Evolutionary conservation across 2,888 invertebrate genomes (phyloP).

Genomic region (Cremastobaeus sp.): DNA sequence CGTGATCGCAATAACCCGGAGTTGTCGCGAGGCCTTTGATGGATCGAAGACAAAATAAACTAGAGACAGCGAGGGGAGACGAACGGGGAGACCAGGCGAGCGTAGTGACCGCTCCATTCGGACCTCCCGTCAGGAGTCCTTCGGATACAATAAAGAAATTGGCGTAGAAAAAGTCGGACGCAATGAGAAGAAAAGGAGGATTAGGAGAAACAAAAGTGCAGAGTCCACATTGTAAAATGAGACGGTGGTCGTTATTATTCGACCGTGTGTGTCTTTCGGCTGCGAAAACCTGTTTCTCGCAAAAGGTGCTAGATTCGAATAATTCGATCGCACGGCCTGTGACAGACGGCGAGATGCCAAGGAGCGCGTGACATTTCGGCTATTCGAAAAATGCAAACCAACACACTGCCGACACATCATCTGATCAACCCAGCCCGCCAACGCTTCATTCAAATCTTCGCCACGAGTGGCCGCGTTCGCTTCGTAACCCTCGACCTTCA

Average conservation of each 20-base stretch:
- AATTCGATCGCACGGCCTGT: constrained; percentile 59
- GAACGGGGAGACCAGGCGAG: constrained; percentile 1
- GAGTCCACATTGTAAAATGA: constrained; percentile 65
- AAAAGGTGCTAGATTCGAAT: constrained; percentile 61
- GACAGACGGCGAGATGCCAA: constrained; percentile 54
- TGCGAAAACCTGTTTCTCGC: constrained; percentile 62
- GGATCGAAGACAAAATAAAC: constrained; percentile 37
- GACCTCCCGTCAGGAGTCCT: constrained; percentile 71
- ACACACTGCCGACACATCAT: constrained; percentile 1
- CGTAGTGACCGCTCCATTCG: constrained; percentile 56
- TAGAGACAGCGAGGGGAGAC: background rate
- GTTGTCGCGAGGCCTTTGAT: constrained; percentile 22
- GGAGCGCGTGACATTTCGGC: constrained; percentile 44
- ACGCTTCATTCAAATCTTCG: constrained; percentile 4
- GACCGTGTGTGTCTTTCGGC: constrained; percentile 45
- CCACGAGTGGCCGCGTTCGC: too few species aligned
- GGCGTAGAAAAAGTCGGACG: constrained; percentile 45
- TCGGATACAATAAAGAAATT: constrained; percentile 64
- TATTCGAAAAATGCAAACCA: constrained; percentile 46
- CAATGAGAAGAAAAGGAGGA: constrained; percentile 19
- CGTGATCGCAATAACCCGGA: constrained; percentile 12
- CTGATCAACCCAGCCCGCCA: constrained; percentile 16
- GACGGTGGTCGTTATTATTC: constrained; percentile 65
- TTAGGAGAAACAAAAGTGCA: constrained; percentile 46
- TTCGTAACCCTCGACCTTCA: too few species aligned